Conservation (phyloP, 2,888 invertebrate species). For the Aleiodes leptofemur region DNA sequence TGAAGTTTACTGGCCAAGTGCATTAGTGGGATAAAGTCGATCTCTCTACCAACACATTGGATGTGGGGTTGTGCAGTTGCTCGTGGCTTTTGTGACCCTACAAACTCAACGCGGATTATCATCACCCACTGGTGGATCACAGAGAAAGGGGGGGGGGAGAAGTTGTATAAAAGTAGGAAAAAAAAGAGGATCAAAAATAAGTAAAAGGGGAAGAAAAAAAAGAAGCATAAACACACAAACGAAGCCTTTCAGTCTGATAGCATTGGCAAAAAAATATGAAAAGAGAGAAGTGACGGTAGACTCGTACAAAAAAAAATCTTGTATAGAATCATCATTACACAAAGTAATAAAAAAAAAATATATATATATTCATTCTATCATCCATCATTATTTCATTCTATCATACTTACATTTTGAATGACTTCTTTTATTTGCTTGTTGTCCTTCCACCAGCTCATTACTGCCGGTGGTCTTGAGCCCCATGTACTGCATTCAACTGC, state of each 20-base stretch:
- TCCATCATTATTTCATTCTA: constrained; percentile 9
- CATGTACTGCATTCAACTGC: constrained; percentile 91
- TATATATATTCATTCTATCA: background rate
- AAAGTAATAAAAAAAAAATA: constrained; percentile 13
- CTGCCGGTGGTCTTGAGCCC: constrained; percentile 90
- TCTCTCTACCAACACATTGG: constrained; percentile 49
- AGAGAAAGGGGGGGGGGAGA: background rate
- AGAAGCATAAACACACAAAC: constrained; percentile 35
- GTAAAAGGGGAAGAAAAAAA: constrained; percentile 9
- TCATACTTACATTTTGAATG: constrained; percentile 86
- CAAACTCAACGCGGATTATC: constrained; percentile 56
- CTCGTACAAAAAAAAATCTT: constrained; percentile 6
- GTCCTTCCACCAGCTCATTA: constrained; percentile 94
- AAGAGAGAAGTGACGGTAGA: background rate
- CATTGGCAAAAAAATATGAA: constrained; percentile 20
- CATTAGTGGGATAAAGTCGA: constrained; percentile 63
- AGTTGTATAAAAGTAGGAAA: constrained; percentile 45
- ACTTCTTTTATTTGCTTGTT: constrained; percentile 87
- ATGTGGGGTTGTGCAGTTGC: constrained; percentile 37
- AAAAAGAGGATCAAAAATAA: constrained; percentile 28
- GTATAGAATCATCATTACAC: background rate
- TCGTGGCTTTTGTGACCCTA: constrained; percentile 53
- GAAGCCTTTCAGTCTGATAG: constrained; percentile 52
- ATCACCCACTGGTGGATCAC: constrained; percentile 42
- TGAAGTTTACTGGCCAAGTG: constrained; percentile 60